Percentiles rank a stretch among this genome's conserved stretches.
phyloP scores from a whole-genome alignment of 2,888 invertebrate genomes.

The Zygogramma bicolorata region DNA sequence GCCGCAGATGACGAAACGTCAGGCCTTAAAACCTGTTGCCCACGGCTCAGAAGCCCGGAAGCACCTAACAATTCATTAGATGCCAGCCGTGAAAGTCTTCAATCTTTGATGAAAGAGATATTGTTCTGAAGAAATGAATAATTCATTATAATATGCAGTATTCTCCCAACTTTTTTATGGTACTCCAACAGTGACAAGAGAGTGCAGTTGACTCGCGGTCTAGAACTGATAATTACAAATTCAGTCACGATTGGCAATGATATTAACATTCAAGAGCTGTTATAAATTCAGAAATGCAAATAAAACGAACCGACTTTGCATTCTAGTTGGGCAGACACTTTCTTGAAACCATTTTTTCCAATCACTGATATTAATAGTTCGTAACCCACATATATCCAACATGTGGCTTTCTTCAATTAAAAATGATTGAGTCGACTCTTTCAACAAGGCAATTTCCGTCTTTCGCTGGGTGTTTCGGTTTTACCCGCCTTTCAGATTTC shows the following conservation, averaged over 20 bases:
- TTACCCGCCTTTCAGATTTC: neutral
- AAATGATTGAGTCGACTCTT: neutral
- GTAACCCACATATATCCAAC: conserved; percentile 8
- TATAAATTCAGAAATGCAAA: neutral
- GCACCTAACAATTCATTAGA: no score
- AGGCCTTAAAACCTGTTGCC: no score
- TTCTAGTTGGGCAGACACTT: neutral
- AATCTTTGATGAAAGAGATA: no score
- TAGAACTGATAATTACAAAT: neutral
- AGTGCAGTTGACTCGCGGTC: neutral
- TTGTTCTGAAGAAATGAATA: no score
- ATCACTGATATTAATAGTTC: neutral
- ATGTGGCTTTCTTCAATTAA: conserved; percentile 14
- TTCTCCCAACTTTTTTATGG: no score
- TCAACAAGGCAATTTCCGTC: neutral
- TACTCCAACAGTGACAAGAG: no score
- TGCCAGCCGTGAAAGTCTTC: no score
- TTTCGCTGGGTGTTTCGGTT: neutral
- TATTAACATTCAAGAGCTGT: neutral
- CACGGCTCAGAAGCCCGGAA: no score
- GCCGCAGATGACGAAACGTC: no score
- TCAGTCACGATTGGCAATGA: neutral
- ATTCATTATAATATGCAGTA: no score
- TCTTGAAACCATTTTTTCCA: conserved; percentile 3
- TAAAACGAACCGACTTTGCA: neutral